Conservation (phyloP, 2,113 vertebrate genomes). For the Podocnemis expansa region DNA sequence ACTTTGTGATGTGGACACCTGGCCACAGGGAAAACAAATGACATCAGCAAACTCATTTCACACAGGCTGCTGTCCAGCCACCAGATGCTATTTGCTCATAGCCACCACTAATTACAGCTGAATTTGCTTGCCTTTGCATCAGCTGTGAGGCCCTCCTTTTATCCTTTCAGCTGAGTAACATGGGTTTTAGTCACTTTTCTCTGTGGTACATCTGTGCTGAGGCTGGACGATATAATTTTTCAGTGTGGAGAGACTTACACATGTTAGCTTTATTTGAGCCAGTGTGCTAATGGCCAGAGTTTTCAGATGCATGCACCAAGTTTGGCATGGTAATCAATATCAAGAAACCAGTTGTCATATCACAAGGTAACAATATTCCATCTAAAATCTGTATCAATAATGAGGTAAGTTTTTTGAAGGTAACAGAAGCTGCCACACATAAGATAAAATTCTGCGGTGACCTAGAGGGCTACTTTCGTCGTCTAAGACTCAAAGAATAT, state of each 20-base stretch:
- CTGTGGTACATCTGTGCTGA: background rate
- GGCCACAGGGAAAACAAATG: background rate
- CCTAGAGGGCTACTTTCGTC: too few species aligned
- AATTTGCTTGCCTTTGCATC: background rate
- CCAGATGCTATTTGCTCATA: accelerated
- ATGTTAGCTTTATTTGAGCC: too few species aligned
- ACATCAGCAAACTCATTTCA: background rate
- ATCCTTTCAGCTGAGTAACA: background rate
- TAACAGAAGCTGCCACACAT: too few species aligned
- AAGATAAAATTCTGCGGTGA: too few species aligned
- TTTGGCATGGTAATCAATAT: too few species aligned
- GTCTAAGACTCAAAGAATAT: too few species aligned
- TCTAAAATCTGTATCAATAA: too few species aligned
- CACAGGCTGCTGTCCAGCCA: background rate
- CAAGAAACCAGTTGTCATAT: too few species aligned
- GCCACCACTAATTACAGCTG: background rate
- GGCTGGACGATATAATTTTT: background rate
- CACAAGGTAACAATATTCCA: too few species aligned
- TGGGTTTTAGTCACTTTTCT: background rate
- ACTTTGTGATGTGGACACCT: background rate
- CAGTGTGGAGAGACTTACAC: background rate
- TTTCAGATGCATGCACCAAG: too few species aligned
- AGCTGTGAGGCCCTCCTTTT: background rate
- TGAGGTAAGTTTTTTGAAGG: too few species aligned
- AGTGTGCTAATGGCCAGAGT: too few species aligned